Base-by-base conservation (phyloP, 2,113 vertebrate genomes). In the Apodemus speciosus region DNA sequence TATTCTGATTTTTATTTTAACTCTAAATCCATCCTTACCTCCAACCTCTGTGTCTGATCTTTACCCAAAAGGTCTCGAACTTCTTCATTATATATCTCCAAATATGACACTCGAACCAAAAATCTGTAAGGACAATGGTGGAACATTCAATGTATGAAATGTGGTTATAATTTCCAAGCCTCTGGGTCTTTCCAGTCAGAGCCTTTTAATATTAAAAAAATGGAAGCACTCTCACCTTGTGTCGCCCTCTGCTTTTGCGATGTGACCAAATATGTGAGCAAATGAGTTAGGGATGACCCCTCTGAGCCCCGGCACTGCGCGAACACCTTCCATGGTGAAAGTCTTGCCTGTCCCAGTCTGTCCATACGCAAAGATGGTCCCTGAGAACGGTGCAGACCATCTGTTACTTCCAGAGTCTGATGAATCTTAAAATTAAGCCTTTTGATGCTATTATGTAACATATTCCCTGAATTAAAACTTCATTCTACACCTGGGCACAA, bases 71-170 rank as follows among this genome's bases (percentile, higher is more conserved):
- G 98, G 95, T 99, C 99, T 77, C 99, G 98, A 58, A 99, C 99
- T 97, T 99, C 99, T 95, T 99, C 99, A 73, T 99, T 99, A 98
- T 99, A 99, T 96, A 99, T 99, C 97, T 99, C 99, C 97, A 99
- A 97, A 95, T 99, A 99, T 16, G 99, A 99, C 56, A 99, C 99
- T 95, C 99, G 98, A 94, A 99, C 99, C 96, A 99, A 98, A 98
- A 99, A 99, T 97, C 99, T 99, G 97, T 43, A 95, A 92, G 95
- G 51, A 91, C 96, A 96, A 84, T 10, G 90, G 77, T 14, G 90
- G 77, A 89, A 88, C 40, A 68, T 60, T 46, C 93, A n/a, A 3
- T 35, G 13, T 60, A 81, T 18, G 16, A 72, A 92, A 32, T 6
- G 0, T 64, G 66, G 80, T 90, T 72, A 87, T 60, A 62, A 91